Base-by-base conservation (phyloP, 2,113 vertebrate species). In the Paramisgurnus dabryanus region DNA sequence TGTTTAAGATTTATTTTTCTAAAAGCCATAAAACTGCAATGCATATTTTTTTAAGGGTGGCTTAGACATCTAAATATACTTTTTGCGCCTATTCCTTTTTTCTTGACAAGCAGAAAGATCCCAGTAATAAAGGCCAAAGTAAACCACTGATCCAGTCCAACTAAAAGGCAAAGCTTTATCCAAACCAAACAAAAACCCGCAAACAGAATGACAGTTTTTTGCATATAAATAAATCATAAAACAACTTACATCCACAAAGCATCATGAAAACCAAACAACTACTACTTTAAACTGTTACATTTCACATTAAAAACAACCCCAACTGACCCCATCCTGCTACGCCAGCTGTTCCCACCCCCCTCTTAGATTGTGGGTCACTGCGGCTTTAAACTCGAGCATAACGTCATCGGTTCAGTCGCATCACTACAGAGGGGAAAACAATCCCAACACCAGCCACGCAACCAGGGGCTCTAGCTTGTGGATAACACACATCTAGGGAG, bases 381-480 rank as follows among this genome's bases (percentile, higher is more conserved):
- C 76, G 12, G 76, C 80, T 83, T 86, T 79, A 77, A 81, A 73
- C 82, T 76, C 41, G 41, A 76, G 78, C 57, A 84, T 86, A 84
- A 81, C 80, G 80, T 87, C 86, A 84, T 67, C 41, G 3, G 18
- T 77, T 78, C 39, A 66, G 71, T 67, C 41, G 66, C 15, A 61
- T 55, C 34, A 65, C 63, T 50, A 7, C 15, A 1, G 66, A 47
- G 34, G 40, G 43, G 81, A 58, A 53, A 72, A 77, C 49, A 55
- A 65, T 22, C 50, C 49, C 50, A 39, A 67, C 71, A 70, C 67
- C 13, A 7, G 57, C 8, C 65, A 63, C 67, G 75, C n/a, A 12
- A 66, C 67, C 57, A 47, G 15, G 13, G 39, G 10, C 8, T 27
- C 22, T 17, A 77, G 80, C 22, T 12, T 66, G 75, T 61, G 78